These are phyloP conservation scores for Liodrosophila aerea DNA, from an alignment of 2,888 invertebrate genomes.

Conservation along the genomic window DNA sequence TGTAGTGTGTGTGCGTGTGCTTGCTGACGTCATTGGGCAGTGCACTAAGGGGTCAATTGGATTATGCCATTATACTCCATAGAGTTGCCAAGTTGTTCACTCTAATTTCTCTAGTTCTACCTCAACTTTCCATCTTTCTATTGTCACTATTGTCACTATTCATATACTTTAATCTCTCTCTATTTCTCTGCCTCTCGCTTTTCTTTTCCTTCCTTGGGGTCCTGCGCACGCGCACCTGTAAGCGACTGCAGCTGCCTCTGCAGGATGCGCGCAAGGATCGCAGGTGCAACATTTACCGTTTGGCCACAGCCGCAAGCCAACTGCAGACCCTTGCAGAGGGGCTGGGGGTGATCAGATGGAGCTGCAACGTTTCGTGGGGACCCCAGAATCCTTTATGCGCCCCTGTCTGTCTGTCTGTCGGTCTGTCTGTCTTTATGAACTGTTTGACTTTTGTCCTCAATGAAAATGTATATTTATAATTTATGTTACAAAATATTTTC, in stretches of 20 bases:
- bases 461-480: constrained; percentile 55
- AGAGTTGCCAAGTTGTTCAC: no score
- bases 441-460: constrained; percentile 12
- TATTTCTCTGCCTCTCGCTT: not conserved
- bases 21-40: constrained; percentile 48
- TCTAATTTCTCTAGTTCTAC: no score
- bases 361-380: constrained; percentile 1
- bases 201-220: constrained; percentile 18
- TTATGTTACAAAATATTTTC: constrained; percentile 70
- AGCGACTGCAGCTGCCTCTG: constrained; percentile 54
- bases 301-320: constrained; percentile 49
- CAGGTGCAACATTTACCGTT: constrained; percentile 76
- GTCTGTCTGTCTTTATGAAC: constrained; percentile 11
- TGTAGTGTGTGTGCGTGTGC: constrained; percentile 7
- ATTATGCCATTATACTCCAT: constrained; percentile 38
- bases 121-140: not conserved
- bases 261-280: constrained; percentile 57
- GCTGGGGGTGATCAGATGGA: not conserved
- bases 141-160: no score
- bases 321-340: not conserved
- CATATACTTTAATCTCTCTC: not conserved
- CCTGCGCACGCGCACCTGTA: constrained; percentile 71
- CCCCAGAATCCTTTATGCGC: constrained; percentile 19
- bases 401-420: not conserved
- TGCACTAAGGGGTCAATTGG: constrained; percentile 35